Evolutionary conservation across 1,140 invertebrate genomes (phyloP).

Genomic region (Drusus annulatus): DNA sequence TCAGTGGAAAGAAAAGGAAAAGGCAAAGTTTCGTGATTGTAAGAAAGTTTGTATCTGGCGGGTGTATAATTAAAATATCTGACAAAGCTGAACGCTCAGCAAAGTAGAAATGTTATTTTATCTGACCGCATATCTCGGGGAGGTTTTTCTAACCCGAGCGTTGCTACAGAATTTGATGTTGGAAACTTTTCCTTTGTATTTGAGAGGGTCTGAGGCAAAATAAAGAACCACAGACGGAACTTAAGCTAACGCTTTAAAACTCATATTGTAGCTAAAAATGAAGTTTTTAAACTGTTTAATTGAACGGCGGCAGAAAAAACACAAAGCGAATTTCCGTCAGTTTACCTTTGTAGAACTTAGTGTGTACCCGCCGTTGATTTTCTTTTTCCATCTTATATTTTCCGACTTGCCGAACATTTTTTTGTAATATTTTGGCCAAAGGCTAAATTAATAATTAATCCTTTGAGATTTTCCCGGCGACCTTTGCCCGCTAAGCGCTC

Average conservation of each 20-base stretch:
- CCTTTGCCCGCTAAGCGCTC: neutral
- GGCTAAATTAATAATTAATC: conserved; percentile 12
- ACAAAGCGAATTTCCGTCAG: conserved; percentile 3
- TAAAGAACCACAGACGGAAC: conserved; percentile 32
- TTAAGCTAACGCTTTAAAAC: conserved; percentile 20
- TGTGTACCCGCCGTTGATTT: conserved; percentile 1
- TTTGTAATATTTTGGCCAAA: neutral
- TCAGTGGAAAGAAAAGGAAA: neutral
- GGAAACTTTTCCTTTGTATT: conserved; percentile 29
- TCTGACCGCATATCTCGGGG: conserved; percentile 34
- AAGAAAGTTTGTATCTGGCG: conserved; percentile 25
- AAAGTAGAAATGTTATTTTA: conserved; percentile 38
- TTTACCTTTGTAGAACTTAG: too few relatives aligned
- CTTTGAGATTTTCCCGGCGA: conserved; percentile 27
- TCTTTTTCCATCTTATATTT: neutral
- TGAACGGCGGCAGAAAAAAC: conserved; percentile 15
- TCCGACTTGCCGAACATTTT: neutral
- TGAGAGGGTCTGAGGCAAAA: neutral
- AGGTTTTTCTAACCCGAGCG: conserved; percentile 31
- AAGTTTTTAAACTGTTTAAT: conserved; percentile 19
- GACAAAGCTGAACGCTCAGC: conserved; percentile 5
- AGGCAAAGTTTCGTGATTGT: conserved; percentile 18
- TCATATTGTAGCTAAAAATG: conserved; percentile 29
- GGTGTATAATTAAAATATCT: conserved; percentile 39
- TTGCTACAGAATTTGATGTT: conserved; percentile 21